Evolutionary conservation across 2,113 vertebrate species (phyloP).

Genomic region (Plecotus auritus): DNA sequence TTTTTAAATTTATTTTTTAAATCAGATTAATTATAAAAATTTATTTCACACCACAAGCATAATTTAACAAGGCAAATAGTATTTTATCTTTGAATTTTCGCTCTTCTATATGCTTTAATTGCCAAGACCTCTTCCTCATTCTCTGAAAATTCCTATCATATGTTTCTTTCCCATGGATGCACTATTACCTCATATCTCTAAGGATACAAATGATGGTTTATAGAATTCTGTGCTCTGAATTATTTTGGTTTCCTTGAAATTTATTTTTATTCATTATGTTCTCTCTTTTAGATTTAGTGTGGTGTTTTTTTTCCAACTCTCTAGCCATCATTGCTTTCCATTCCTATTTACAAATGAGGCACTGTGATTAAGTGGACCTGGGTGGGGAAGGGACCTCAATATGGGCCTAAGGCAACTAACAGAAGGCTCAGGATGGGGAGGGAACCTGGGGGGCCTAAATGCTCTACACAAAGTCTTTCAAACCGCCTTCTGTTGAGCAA

Average conservation of each 20-base stretch:
- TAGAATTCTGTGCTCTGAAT: background rate
- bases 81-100: conserved; percentile 10
- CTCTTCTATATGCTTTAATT: background rate
- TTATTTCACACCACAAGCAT: background rate
- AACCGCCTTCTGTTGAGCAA: background rate
- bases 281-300: background rate
- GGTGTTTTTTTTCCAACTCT: background rate
- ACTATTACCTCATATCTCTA: background rate
- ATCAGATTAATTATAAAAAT: background rate
- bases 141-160: background rate
- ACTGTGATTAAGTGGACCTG: background rate
- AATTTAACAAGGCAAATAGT: background rate
- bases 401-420: too few relatives aligned
- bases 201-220: background rate
- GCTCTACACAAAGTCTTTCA: background rate
- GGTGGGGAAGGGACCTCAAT: background rate
- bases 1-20: conserved; percentile 14
- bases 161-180: background rate
- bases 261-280: background rate
- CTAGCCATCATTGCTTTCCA: background rate
- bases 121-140: background rate
- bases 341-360: background rate
- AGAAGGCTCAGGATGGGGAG: background rate
- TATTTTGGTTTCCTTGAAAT: background rate
- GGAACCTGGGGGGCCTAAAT: background rate